Percentiles rank a stretch among this genome's conserved stretches.
Conservation (phyloP, 1,140 invertebrate genomes). For the Bombus superbus region DNA sequence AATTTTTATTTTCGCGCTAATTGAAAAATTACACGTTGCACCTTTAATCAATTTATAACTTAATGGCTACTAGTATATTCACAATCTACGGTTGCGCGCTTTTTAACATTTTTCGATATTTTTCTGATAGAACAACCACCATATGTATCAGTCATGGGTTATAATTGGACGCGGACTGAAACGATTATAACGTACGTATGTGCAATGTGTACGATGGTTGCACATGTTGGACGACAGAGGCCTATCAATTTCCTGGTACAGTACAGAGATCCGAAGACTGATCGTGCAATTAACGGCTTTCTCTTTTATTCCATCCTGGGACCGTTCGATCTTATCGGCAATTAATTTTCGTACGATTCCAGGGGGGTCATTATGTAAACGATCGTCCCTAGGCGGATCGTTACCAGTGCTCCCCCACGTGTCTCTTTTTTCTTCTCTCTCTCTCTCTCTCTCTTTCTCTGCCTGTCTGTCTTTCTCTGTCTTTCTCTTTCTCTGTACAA, state of each 20-base stretch:
- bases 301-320: slow-evolving; percentile 66
- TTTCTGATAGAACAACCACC: no score
- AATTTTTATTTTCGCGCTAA: no score
- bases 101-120: no score
- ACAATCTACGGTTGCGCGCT: no score
- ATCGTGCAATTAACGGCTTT: slow-evolving; percentile 70
- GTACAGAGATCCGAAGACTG: slow-evolving; percentile 44
- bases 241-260: slow-evolving; percentile 56
- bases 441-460: slow-evolving; percentile 6
- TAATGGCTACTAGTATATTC: no score
- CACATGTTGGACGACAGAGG: slow-evolving; percentile 14
- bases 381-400: slow-evolving; percentile 70
- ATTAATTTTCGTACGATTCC: slow-evolving; percentile 75
- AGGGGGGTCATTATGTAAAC: slow-evolving; percentile 77
- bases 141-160: not conserved
- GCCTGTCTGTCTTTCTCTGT: not conserved
- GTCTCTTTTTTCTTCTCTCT: not conserved
- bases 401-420: slow-evolving; percentile 48
- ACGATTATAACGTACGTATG: not conserved
- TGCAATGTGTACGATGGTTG: not conserved
- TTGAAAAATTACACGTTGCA: no score
- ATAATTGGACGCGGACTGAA: not conserved
- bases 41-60: no score
- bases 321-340: slow-evolving; percentile 73
- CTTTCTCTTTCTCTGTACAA: not conserved